Evolutionary conservation across 2,888 invertebrate species (phyloP).

Genomic region (Hydriomena furcata): DNA sequence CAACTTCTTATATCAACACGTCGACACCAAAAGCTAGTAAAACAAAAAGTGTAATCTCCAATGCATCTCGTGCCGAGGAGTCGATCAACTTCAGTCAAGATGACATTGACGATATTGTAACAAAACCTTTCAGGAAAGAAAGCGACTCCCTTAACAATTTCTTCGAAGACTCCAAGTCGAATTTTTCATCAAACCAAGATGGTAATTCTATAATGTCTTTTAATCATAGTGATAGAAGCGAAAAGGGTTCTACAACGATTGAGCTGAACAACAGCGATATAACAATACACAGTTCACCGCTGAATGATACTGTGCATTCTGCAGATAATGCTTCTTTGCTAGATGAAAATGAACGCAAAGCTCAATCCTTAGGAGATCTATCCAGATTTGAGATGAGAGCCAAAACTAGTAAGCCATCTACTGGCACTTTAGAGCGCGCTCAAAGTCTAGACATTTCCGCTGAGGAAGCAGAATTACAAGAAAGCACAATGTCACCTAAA

Average conservation of each 20-base stretch:
- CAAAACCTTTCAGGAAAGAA: conserved; percentile 75
- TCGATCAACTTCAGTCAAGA: conserved; percentile 76
- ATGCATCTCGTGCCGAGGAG: conserved; percentile 60
- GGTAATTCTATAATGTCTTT: conserved; percentile 71
- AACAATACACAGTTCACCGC: conserved; percentile 88
- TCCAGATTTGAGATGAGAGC: conserved; percentile 85
- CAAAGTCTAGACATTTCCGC: conserved; percentile 90
- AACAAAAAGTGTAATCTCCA: conserved; percentile 50
- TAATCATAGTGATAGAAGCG: conserved; percentile 77
- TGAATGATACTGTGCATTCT: conserved; percentile 75
- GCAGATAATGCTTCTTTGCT: conserved; percentile 73
- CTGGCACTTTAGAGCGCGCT: conserved; percentile 88
- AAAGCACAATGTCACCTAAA: conserved; percentile 79
- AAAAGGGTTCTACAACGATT: conserved; percentile 85
- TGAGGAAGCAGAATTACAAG: conserved; percentile 73
- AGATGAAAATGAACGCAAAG: conserved; percentile 87
- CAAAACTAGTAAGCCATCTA: conserved; percentile 71
- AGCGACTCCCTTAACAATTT: conserved; percentile 76
- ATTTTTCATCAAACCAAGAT: conserved; percentile 75
- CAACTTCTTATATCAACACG: conserved; percentile 64
- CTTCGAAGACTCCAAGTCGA: conserved; percentile 75
- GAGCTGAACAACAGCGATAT: conserved; percentile 90
- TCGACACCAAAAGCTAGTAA: conserved; percentile 78
- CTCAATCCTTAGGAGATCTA: conserved; percentile 91
- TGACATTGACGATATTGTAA: conserved; percentile 80